Evolutionary conservation across 1,140 invertebrate genomes (phyloP).

Genomic region (Apis mellifera): DNA sequence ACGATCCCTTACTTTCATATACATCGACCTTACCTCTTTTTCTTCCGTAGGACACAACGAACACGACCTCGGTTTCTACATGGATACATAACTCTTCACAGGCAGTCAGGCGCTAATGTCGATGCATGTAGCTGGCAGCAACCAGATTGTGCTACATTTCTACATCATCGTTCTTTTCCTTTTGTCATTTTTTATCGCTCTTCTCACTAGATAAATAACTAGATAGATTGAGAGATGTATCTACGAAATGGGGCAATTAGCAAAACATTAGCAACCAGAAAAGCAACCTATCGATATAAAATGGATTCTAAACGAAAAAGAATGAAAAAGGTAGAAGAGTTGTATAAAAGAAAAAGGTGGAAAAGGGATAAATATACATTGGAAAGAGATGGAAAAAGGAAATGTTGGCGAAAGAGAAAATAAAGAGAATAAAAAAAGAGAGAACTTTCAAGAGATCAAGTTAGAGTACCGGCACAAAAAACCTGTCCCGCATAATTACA

Average conservation of each 20-base stretch:
- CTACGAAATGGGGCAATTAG: neutral
- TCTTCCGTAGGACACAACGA: conserved; percentile 15
- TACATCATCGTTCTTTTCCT: conserved; percentile 29
- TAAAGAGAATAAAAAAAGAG: conserved; percentile 23
- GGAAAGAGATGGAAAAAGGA: conserved; percentile 11
- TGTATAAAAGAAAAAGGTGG: neutral
- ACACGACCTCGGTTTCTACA: conserved; percentile 2
- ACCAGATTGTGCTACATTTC: conserved; percentile 53
- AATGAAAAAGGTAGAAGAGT: neutral
- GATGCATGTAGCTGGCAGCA: conserved; percentile 30
- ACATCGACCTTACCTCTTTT: conserved; percentile 18
- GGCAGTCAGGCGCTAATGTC: conserved; percentile 36
- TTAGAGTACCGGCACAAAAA: conserved; percentile 67
- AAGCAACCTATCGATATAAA: neutral
- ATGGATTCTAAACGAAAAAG: neutral
- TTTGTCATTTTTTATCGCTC: conserved; percentile 29
- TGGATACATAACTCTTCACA: neutral
- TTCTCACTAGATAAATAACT: neutral
- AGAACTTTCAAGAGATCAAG: conserved; percentile 54
- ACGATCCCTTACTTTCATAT: neutral
- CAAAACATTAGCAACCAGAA: neutral
- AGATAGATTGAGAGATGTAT: neutral
- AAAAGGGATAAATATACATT: neutral
- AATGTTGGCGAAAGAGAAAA: neutral
- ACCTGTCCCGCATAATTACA: conserved; percentile 76